phyloP scores from a whole-genome alignment of 2,888 invertebrate species.

The Prenolepis imparis region DNA sequence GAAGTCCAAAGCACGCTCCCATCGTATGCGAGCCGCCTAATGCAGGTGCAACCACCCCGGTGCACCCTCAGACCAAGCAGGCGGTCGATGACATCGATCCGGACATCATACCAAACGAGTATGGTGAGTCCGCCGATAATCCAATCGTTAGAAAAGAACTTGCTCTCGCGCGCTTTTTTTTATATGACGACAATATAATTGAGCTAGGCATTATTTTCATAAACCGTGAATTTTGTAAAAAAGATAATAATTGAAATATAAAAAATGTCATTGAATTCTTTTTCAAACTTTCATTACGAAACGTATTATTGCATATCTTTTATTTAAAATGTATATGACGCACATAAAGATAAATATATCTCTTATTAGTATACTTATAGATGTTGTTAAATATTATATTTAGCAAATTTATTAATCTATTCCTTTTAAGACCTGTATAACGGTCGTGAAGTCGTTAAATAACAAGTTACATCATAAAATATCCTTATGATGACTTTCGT shows the following conservation, averaged over 20 bases:
- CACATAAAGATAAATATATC: neutral
- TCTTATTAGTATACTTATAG: neutral
- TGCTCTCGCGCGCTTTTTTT: neutral
- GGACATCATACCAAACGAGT: constrained; percentile 95
- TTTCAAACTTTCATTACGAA: neutral
- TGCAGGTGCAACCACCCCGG: constrained; percentile 85
- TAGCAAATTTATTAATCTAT: neutral
- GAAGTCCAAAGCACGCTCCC: constrained; percentile 84
- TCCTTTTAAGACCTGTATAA: neutral
- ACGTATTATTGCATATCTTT: constrained; percentile 30
- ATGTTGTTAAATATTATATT: neutral
- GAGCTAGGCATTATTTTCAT: neutral
- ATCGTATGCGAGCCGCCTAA: constrained; percentile 84
- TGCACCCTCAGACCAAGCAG: constrained; percentile 87
- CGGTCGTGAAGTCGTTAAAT: neutral
- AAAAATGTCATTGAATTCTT: neutral
- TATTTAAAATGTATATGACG: neutral
- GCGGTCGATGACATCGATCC: constrained; percentile 92
- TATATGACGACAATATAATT: neutral
- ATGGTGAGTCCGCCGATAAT: constrained; percentile 89
- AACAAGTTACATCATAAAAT: constrained; percentile 4
- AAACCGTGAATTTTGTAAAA: neutral
- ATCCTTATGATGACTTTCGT: neutral
- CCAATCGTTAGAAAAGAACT: constrained; percentile 57
- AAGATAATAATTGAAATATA: neutral